Conservation (phyloP, 2,797 vertebrate species). For the Esox masquinongy region DNA sequence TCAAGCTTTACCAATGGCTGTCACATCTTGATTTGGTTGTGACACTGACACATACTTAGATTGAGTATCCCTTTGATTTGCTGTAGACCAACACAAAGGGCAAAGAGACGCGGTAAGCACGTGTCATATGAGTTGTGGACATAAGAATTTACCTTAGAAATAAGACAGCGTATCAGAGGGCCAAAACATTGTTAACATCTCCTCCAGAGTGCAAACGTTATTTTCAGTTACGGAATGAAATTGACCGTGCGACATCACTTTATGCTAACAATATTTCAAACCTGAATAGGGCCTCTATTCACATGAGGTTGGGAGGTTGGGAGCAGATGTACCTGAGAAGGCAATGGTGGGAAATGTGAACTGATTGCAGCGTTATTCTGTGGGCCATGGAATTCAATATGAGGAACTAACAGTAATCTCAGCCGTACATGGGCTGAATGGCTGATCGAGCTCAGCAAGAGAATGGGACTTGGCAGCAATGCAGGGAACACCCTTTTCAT, state of each 20-base stretch:
- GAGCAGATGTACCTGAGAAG: conserved; percentile 57
- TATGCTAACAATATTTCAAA: conserved; percentile 28
- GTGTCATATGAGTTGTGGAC: not conserved
- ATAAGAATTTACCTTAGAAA: not conserved
- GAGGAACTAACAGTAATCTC: conserved; percentile 62
- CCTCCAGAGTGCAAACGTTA: conserved; percentile 28
- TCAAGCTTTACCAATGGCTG: not conserved
- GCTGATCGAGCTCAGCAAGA: conserved; percentile 62
- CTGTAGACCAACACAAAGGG: too few relatives aligned
- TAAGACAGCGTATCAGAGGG: not conserved
- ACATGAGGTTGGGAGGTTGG: conserved; percentile 49
- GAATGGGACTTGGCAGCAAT: conserved; percentile 57
- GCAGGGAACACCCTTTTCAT: conserved; percentile 64
- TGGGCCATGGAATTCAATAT: conserved; percentile 66
- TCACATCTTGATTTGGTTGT: not conserved
- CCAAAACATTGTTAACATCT: conserved; percentile 53
- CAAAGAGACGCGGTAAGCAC: not conserved
- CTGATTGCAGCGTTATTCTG: conserved; percentile 72
- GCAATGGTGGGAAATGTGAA: conserved; percentile 59
- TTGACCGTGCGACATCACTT: conserved; percentile 53
- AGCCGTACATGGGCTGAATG: conserved; percentile 57
- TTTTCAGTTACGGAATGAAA: conserved; percentile 46
- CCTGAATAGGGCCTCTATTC: conserved; percentile 48
- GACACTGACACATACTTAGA: not conserved
- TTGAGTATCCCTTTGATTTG: too few relatives aligned